Percentiles rank a stretch among this genome's conserved stretches.
These are phyloP conservation scores for Pseudochirops cupreus DNA, from an alignment of 2,797 vertebrate genomes.

Conservation along the genomic window DNA sequence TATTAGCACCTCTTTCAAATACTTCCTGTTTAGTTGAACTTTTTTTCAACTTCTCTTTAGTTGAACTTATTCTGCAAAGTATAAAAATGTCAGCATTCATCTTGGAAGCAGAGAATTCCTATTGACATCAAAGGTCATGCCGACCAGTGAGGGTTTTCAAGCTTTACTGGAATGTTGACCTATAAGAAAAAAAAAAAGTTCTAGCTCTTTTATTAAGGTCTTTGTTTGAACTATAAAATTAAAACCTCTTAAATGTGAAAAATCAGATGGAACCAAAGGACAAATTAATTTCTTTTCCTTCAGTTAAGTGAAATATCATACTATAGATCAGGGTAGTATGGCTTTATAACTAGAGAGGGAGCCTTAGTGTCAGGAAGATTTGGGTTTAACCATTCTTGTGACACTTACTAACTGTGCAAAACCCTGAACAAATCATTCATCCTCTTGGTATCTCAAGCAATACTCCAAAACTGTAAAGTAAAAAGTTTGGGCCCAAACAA, in stretches of 20 bases:
- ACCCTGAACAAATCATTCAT: background rate
- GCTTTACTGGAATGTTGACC: background rate
- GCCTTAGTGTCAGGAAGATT: background rate
- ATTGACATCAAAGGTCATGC: conserved; percentile 5
- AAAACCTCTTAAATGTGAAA: conserved; percentile 25
- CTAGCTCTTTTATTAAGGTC: background rate
- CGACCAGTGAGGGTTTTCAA: background rate
- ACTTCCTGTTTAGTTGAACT: background rate
- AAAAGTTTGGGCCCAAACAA: no score
- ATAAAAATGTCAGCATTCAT: background rate
- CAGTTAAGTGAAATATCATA: background rate
- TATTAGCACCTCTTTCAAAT: background rate
- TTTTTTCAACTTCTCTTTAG: background rate
- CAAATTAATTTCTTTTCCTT: background rate
- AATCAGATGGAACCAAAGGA: background rate
- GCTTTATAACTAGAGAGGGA: background rate
- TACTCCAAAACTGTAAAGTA: no score
- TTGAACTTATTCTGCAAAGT: background rate
- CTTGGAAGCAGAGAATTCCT: background rate
- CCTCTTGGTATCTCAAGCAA: background rate
- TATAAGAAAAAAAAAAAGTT: background rate
- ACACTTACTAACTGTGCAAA: background rate
- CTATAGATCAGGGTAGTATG: background rate
- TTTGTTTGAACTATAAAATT: conserved; percentile 19
- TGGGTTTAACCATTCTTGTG: background rate